Evolutionary conservation across 2,888 invertebrate genomes (phyloP).

Genomic region (Norana najaformis): DNA sequence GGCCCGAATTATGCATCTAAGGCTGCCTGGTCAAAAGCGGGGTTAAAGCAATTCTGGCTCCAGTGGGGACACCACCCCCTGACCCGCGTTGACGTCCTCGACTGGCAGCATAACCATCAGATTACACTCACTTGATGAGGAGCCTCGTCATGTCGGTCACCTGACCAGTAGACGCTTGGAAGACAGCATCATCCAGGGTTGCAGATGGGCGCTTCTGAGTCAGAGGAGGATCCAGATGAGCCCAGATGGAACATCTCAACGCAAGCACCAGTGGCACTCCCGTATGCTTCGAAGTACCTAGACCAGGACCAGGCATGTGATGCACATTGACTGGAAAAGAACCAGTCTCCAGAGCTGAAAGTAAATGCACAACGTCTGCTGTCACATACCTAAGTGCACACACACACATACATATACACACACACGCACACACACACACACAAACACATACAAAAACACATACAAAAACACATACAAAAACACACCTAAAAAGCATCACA

Average conservation of each 20-base stretch:
- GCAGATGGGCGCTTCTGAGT: neutral
- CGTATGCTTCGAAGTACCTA: neutral
- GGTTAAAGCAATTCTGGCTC: too few species aligned
- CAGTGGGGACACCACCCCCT: neutral
- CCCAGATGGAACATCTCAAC: neutral
- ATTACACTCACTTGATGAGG: neutral
- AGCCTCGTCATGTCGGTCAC: constrained; percentile 9
- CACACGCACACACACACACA: too few species aligned
- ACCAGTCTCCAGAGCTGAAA: neutral
- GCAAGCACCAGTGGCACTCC: neutral
- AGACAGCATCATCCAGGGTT: neutral
- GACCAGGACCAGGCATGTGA: neutral
- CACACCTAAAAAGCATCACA: too few species aligned
- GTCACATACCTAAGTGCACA: too few species aligned
- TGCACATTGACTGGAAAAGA: constrained; percentile 8
- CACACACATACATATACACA: too few species aligned
- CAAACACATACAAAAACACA: too few species aligned
- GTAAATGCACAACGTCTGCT: neutral
- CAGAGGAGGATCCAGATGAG: neutral
- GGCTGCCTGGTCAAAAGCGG: too few species aligned
- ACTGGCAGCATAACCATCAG: too few species aligned
- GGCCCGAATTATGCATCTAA: too few species aligned
- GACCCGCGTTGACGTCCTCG: neutral
- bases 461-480: too few species aligned
- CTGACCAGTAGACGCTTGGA: neutral